Evolutionary conservation across 2,113 vertebrate species (phyloP), one percentile per base, ranked within the genome.

Genomic region (Hypomesus transpacificus): DNA sequence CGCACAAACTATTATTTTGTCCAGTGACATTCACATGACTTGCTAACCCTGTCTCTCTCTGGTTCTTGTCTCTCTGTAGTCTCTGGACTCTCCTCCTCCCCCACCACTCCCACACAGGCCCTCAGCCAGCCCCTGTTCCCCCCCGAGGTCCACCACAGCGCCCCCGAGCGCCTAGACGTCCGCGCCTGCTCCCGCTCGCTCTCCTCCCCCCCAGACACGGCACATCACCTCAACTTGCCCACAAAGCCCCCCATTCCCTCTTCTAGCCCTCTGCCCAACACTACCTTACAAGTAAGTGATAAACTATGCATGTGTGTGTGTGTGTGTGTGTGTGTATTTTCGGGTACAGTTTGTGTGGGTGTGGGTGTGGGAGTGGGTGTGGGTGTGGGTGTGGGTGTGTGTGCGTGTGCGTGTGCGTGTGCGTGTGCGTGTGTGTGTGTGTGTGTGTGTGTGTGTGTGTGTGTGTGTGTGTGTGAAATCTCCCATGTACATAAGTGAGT

Each of bases 101-200:
- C 96, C 13, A 91, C 91, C 8, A 98, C 97, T 7, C 96, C 96
- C 39, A 95, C 94, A 61, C 95, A 95, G 89, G 92, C 89, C 76
- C 86, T 86, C 89, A 95, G 94, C 89, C 93, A 95, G 62, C 93
- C 93, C 21, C 79, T 92, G 0, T 96, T 98, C 82, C 91, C 94
- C 54, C 92, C 94, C 21, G 96, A 96, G 76, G 91, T 91, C 76
- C 94, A 93, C 59, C 93, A 88, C 71, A 92, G 93, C 24, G 91
- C 93, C 69, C 92, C 93, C 0, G 95, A 97, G 83, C 89, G 92
- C 66, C 76, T 86, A 69, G 94, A 95, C 70, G 81, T 90, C 0
- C 89, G 90, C 46, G 77, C 89, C 7, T 92, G 94, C 22, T 84
- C 91, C 72, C 93, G 92, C 61, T 93, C 94, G 2, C 92, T 92